Evolutionary conservation across 2,888 invertebrate genomes (phyloP).

Genomic region (Temnothorax unifasciatus): DNA sequence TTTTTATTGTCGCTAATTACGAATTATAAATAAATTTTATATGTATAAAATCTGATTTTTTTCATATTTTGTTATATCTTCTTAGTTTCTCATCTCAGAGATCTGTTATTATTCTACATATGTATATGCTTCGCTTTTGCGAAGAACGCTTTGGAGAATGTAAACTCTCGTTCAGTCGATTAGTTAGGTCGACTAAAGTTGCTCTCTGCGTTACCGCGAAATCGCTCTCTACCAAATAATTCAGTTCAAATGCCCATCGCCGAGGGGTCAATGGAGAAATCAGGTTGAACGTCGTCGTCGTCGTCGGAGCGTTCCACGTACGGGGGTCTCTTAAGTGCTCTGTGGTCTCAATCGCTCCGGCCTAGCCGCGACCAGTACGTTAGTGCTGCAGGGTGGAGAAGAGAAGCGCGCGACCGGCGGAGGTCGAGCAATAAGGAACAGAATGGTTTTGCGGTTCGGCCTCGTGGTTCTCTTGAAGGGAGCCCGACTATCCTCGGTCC

Average conservation of each 20-base stretch:
- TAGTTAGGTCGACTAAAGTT: background rate
- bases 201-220: background rate
- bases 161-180: background rate
- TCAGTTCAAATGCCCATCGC: slow-evolving; percentile 68
- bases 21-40: background rate
- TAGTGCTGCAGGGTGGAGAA: slow-evolving; percentile 62
- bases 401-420: slow-evolving; percentile 65
- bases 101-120: background rate
- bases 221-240: slow-evolving; percentile 44
- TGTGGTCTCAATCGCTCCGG: slow-evolving; percentile 74
- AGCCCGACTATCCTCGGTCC: slow-evolving; percentile 65
- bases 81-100: background rate
- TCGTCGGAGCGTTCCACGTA: slow-evolving; percentile 53
- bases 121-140: background rate
- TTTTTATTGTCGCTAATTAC: background rate
- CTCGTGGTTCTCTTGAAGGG: slow-evolving; percentile 70
- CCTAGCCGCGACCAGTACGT: slow-evolving; percentile 48
- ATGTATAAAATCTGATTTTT: background rate
- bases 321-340: slow-evolving; percentile 69
- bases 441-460: slow-evolving; percentile 82
- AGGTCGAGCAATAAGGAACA: slow-evolving; percentile 83
- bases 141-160: background rate
- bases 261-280: slow-evolving; percentile 73
- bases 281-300: slow-evolving; percentile 68
- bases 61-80: background rate